Evolutionary conservation across 1,140 invertebrate genomes (phyloP).

Genomic region (Polypedilum pembai): DNA sequence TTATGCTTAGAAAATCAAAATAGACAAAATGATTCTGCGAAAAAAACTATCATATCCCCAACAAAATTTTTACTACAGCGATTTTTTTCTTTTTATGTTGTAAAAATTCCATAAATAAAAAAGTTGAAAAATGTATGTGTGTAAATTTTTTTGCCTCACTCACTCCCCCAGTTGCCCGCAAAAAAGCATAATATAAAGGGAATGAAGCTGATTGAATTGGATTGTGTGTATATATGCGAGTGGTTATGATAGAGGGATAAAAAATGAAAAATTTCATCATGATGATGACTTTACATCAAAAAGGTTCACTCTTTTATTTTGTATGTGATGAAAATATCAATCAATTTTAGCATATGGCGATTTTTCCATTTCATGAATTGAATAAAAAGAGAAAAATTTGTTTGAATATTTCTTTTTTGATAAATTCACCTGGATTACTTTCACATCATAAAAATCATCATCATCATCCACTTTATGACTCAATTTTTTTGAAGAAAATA

Average conservation of each 20-base stretch:
- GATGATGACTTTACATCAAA: conserved; percentile 24
- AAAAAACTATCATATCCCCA: too few species aligned
- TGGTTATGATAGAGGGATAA: neutral
- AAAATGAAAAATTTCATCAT: conserved; percentile 26
- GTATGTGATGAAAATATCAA: conserved; percentile 28
- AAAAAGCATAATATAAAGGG: too few species aligned
- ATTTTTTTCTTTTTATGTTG: too few species aligned
- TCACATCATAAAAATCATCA: neutral
- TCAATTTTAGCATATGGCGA: conserved; percentile 26
- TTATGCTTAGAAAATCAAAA: too few species aligned
- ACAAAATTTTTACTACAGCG: too few species aligned
- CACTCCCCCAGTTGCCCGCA: too few species aligned
- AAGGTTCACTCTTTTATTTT: neutral
- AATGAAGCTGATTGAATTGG: neutral
- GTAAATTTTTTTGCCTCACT: too few species aligned
- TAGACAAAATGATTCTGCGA: too few species aligned
- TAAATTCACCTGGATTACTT: conserved; percentile 17
- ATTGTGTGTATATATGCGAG: neutral
- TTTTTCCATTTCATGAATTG: neutral
- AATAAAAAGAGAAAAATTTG: neutral
- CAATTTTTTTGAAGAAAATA: conserved; percentile 14
- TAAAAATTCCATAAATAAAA: too few species aligned
- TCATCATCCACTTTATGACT: neutral
- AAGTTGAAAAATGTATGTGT: too few species aligned
- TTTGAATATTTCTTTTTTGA: neutral